Evolutionary conservation across 2,888 invertebrate genomes (phyloP).

Genomic region (Eupithecia centaureata): DNA sequence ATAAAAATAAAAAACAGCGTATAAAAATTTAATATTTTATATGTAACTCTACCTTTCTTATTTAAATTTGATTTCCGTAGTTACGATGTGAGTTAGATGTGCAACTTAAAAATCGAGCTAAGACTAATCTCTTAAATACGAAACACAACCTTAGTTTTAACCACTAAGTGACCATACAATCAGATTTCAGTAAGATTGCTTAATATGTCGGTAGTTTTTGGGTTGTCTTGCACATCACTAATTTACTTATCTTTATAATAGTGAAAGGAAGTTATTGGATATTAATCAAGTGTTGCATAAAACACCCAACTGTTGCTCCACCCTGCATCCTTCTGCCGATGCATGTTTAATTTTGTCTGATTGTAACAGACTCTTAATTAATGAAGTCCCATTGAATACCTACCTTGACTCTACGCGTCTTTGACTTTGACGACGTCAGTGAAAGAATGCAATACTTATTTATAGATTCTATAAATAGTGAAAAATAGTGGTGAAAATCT

Average conservation of each 20-base stretch:
- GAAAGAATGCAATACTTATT: no score
- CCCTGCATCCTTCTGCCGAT: background rate
- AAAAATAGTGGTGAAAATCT: no score
- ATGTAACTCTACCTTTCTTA: background rate
- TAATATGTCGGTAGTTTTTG: background rate
- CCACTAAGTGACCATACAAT: background rate
- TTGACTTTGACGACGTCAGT: no score
- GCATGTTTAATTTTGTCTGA: background rate
- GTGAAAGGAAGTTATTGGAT: conserved; percentile 31
- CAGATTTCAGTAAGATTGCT: background rate
- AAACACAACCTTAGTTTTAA: background rate
- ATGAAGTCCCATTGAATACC: background rate
- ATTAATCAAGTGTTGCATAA: conserved; percentile 25
- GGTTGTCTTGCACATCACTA: conserved; percentile 14
- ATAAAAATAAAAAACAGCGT: background rate
- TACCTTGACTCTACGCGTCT: no score
- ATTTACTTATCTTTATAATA: conserved; percentile 43
- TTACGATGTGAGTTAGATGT: background rate
- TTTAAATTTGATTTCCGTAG: background rate
- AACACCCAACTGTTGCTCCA: conserved; percentile 1
- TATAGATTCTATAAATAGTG: no score
- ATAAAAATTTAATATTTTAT: background rate
- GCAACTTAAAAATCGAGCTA: background rate
- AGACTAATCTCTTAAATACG: background rate
- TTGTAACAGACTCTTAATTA: background rate